These are phyloP conservation scores for Lates japonicus DNA, from an alignment of 2,797 vertebrate genomes.

Conservation along the genomic window DNA sequence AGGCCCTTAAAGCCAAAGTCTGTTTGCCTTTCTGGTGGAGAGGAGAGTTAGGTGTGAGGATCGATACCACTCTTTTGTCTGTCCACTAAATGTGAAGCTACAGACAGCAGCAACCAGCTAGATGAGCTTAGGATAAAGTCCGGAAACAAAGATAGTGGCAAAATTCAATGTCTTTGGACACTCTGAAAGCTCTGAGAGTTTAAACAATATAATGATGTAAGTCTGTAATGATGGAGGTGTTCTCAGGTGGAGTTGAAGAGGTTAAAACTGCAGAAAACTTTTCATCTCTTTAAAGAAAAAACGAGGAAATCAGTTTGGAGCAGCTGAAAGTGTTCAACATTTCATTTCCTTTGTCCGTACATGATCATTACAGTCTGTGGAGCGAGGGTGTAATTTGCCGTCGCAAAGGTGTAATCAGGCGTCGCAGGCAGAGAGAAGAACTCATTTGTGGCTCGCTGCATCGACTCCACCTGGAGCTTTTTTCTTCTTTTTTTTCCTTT, in stretches of 20 bases:
- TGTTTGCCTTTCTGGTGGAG: too few relatives aligned
- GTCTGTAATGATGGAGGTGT: background rate
- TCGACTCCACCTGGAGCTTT: slow-evolving; percentile 10
- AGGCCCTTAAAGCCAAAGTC: too few relatives aligned
- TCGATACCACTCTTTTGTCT: too few relatives aligned
- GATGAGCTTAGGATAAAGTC: background rate
- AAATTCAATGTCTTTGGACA: too few relatives aligned
- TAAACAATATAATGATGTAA: background rate
- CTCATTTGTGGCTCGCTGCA: slow-evolving; percentile 49
- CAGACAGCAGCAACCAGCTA: background rate
- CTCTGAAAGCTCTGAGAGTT: background rate
- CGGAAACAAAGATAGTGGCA: background rate
- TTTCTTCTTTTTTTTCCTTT: background rate
- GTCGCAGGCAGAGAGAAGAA: slow-evolving; percentile 37
- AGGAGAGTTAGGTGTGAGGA: too few relatives aligned
- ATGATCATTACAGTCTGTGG: slow-evolving; percentile 32
- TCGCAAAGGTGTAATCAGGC: slow-evolving; percentile 56
- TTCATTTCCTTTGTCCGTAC: slow-evolving; percentile 22
- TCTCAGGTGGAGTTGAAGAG: background rate
- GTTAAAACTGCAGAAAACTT: slow-evolving; percentile 8
- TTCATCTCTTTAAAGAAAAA: background rate
- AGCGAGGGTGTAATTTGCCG: slow-evolving; percentile 43
- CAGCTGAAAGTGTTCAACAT: slow-evolving; percentile 12
- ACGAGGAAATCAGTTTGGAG: background rate
- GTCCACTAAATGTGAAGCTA: too few relatives aligned